These are phyloP conservation scores for Acronicta leporina DNA, from an alignment of 2,888 invertebrate genomes.

Conservation along the genomic window DNA sequence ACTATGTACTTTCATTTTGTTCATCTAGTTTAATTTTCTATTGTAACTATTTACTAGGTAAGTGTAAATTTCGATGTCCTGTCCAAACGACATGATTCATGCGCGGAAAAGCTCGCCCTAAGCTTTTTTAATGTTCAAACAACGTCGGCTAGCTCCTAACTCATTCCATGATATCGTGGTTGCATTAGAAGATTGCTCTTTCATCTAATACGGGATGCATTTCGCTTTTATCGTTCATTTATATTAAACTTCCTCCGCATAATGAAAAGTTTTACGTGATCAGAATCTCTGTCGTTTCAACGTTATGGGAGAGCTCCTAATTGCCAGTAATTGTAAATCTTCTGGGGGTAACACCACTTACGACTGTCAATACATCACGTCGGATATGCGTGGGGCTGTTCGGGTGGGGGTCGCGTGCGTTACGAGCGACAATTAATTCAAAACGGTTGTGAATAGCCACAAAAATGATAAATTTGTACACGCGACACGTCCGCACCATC, in stretches of 20 bases:
- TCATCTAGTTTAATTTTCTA: constrained; percentile 50
- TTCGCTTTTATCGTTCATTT: constrained; percentile 49
- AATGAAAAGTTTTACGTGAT: constrained; percentile 49
- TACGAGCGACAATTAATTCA: constrained; percentile 61
- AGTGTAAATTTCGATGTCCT: constrained; percentile 34
- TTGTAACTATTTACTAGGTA: constrained; percentile 48
- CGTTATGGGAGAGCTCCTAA: constrained; percentile 29
- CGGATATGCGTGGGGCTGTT: constrained; percentile 45
- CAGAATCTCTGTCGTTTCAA: constrained; percentile 29
- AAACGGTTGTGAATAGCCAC: constrained; percentile 62
- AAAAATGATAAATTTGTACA: constrained; percentile 78
- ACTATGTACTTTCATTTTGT: constrained; percentile 49
- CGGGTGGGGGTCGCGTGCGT: constrained; percentile 39
- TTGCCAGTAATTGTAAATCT: constrained; percentile 49
- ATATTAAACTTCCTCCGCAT: constrained; percentile 41
- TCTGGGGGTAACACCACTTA: constrained; percentile 27
- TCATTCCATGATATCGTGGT: constrained; percentile 42
- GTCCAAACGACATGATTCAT: constrained; percentile 40
- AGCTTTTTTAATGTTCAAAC: constrained; percentile 42
- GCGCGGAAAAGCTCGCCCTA: constrained; percentile 18
- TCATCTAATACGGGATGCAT: constrained; percentile 49
- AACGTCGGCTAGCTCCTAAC: constrained; percentile 40
- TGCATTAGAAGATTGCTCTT: constrained; percentile 55
- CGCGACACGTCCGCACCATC: constrained; percentile 76
- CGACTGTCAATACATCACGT: constrained; percentile 47